phyloP scores from a whole-genome alignment of 2,888 invertebrate species.

The Cecidostiba fungosa region DNA sequence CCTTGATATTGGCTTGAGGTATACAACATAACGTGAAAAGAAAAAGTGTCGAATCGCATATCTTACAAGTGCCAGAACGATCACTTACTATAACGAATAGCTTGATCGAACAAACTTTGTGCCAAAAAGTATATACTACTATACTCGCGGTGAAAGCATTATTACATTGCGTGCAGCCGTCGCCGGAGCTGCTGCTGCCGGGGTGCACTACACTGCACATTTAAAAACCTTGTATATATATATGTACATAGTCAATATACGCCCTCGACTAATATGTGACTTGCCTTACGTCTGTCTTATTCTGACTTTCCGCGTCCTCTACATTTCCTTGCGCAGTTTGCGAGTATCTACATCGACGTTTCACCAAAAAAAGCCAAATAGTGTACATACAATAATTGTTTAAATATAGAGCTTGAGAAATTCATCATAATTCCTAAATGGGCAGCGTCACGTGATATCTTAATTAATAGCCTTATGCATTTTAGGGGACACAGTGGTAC shows the following conservation, averaged over 20 bases:
- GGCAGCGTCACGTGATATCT: background rate
- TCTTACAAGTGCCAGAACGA: background rate
- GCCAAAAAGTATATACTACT: background rate
- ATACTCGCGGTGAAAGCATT: constrained; percentile 19
- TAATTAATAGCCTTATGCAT: background rate
- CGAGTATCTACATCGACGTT: constrained; percentile 7
- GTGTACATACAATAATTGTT: background rate
- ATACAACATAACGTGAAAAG: background rate
- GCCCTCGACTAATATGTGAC: background rate
- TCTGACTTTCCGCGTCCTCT: constrained; percentile 24
- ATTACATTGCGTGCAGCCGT: constrained; percentile 4
- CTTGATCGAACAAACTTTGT: constrained; percentile 16
- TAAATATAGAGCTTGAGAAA: background rate
- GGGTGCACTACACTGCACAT: background rate
- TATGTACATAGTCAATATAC: background rate
- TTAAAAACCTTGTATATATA: background rate
- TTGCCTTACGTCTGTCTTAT: constrained; percentile 24
- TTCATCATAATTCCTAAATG: no score
- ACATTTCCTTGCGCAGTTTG: constrained; percentile 30
- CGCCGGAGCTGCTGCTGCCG: background rate
- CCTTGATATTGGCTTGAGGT: background rate
- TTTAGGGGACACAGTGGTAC: no score
- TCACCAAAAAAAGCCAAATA: background rate
- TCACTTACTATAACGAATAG: background rate
- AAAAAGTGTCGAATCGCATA: background rate